Conservation (phyloP, 2,888 invertebrate genomes). For the Pedicia rivosa region DNA sequence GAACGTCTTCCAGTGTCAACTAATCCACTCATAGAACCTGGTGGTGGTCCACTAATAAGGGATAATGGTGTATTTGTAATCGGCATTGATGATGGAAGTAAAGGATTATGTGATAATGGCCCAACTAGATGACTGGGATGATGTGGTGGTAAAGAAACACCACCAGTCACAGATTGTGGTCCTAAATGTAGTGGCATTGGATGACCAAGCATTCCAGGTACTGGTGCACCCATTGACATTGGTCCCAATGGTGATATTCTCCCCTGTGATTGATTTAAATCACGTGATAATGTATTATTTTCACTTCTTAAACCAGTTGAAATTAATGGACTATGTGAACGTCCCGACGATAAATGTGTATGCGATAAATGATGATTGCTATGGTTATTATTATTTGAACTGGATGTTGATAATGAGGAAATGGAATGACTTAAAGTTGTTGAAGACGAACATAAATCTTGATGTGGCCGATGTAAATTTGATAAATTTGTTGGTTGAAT, state of each 20-base stretch:
- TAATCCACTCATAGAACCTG: constrained; percentile 12
- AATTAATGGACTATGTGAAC: constrained; percentile 5
- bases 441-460: constrained; percentile 20
- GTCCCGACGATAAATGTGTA: neutral
- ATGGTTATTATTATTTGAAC: constrained; percentile 20
- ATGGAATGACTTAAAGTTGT: constrained; percentile 27
- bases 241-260: constrained; percentile 28
- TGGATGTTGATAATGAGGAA: constrained; percentile 22
- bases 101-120: constrained; percentile 8
- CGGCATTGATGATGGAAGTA: constrained; percentile 25
- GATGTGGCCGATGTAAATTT: constrained; percentile 26
- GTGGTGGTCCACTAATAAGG: constrained; percentile 19
- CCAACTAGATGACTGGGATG: constrained; percentile 23
- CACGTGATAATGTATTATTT: constrained; percentile 8
- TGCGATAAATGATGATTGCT: constrained; percentile 12
- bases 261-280: constrained; percentile 15
- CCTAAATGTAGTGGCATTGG: constrained; percentile 27
- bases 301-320: constrained; percentile 5
- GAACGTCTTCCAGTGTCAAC: constrained; percentile 21
- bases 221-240: constrained; percentile 16
- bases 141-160: constrained; percentile 14
- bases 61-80: constrained; percentile 20
- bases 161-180: constrained; percentile 24
- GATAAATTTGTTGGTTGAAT: constrained; percentile 20
- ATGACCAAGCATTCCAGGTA: constrained; percentile 26